phyloP scores from a whole-genome alignment of 2,113 vertebrate genomes.

The Geococcyx californianus region DNA sequence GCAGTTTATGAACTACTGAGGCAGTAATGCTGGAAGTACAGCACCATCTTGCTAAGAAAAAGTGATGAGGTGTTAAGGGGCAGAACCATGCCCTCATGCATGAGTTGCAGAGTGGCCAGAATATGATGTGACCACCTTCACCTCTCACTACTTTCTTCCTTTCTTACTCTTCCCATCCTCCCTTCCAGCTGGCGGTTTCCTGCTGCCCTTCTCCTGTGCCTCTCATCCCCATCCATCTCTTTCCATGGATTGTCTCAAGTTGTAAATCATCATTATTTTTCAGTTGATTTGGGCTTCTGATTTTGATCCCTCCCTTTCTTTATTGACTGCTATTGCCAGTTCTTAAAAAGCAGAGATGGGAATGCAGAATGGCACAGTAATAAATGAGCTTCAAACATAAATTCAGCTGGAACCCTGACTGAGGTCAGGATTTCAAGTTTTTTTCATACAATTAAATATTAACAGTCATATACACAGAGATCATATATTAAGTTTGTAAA shows the following conservation, averaged over 20 bases:
- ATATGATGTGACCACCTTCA: not conserved
- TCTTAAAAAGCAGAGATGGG: not conserved
- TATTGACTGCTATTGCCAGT: not conserved
- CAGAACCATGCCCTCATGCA: not conserved
- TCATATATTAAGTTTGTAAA: not conserved
- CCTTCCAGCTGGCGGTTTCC: not conserved
- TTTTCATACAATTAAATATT: not conserved
- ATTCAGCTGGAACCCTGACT: not conserved
- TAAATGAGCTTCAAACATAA: not conserved
- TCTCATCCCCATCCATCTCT: not conserved
- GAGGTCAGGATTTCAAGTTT: not conserved
- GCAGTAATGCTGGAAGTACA: not conserved
- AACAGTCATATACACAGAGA: not conserved
- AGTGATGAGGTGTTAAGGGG: not conserved
- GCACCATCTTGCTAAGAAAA: not conserved
- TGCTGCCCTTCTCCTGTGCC: not conserved
- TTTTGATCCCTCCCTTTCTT: not conserved
- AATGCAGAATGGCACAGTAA: not conserved
- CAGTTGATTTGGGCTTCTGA: not conserved
- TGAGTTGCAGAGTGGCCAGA: not conserved
- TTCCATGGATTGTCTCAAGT: not conserved
- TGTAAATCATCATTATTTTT: conserved; percentile 10
- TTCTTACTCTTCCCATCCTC: not conserved
- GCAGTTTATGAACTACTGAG: not conserved
- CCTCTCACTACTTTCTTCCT: not conserved